Base-by-base conservation (phyloP, 2,888 invertebrate genomes). In the Eustalomyia histrio region DNA sequence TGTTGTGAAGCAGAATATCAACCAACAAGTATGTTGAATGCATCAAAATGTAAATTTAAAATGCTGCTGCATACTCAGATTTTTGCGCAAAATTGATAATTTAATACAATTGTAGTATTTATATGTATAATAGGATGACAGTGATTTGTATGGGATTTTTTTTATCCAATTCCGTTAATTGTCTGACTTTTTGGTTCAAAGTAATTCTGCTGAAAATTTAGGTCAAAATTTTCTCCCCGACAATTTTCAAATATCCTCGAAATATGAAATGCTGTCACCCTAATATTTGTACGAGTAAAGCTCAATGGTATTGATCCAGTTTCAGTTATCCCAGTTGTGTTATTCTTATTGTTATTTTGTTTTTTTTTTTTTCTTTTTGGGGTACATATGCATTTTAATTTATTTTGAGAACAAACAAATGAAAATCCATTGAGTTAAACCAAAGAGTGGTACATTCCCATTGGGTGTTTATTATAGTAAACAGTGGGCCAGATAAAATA, bases 321-420 rank as follows among this genome's bases (percentile, higher is more conserved):
- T 68, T 58, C 8, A 10, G 29, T 29, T 29, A 29, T 29, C 29
- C 47, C 39, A 52, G 35, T 50, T 60, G 60, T 58, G 47, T 10
- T 24, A n/a, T 7, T 9, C 21, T 29, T 60, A 24, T 9, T 21
- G 8, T 39, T 17, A 18, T 52, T 33, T 10, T 33, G n/a, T n/a
- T 33, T 52, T 65, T 18, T 65, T 18, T 21, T 52, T 39, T 24
- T 73, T 29, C 6, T 53, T 21, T 16, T 29, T 29, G 7, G 2
- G 29, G 21, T 29, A 24, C 55, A 29, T 53, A 71, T 76, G 64
- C 47, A 71, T 65, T 76, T 76, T 60, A 71, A 71, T 76, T 76
- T 71, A 64, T 76, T 76, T 71, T 71, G 64, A 76, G 71, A 55
- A 60, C 76, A 76, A 76, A 71, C 58, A 71, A 76, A 65, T 71